Conservation (phyloP, 2,888 invertebrate species). For the Aplocera efformata region DNA sequence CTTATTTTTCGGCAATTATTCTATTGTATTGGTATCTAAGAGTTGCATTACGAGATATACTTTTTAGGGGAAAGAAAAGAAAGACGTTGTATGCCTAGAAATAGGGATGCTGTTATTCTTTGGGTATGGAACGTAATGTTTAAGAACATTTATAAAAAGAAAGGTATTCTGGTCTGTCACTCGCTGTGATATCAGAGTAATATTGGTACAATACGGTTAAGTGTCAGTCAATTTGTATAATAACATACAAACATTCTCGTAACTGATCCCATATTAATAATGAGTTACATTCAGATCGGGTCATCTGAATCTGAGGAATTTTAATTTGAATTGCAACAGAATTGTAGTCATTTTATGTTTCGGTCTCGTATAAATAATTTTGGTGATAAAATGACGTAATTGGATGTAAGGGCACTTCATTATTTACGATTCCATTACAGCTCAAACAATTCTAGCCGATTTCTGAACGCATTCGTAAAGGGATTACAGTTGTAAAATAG, state of each 20-base stretch:
- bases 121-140: too few relatives aligned
- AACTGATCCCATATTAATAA: not conserved
- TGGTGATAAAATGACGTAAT: constrained; percentile 24
- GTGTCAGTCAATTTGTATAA: too few relatives aligned
- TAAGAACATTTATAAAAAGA: too few relatives aligned
- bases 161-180: too few relatives aligned
- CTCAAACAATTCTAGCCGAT: constrained; percentile 6
- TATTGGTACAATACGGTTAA: too few relatives aligned
- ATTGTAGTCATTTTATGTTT: constrained; percentile 18
- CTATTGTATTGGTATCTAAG: too few relatives aligned
- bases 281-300: constrained; percentile 31
- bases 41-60: too few relatives aligned
- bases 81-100: too few relatives aligned
- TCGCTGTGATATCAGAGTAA: too few relatives aligned
- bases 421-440: constrained; percentile 19
- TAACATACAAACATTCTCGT: not conserved
- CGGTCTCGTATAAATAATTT: constrained; percentile 20
- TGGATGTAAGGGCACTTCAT: constrained; percentile 17
- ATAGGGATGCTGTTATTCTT: too few relatives aligned
- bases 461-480: constrained; percentile 12
- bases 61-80: too few relatives aligned
- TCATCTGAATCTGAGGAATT: constrained; percentile 39
- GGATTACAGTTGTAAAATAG: constrained; percentile 11
- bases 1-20: too few relatives aligned
- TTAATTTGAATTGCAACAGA: constrained; percentile 37